Percentiles rank a stretch among this genome's conserved stretches.
Conservation (phyloP, 1,140 invertebrate species). For the Drosophila nannoptera region DNA sequence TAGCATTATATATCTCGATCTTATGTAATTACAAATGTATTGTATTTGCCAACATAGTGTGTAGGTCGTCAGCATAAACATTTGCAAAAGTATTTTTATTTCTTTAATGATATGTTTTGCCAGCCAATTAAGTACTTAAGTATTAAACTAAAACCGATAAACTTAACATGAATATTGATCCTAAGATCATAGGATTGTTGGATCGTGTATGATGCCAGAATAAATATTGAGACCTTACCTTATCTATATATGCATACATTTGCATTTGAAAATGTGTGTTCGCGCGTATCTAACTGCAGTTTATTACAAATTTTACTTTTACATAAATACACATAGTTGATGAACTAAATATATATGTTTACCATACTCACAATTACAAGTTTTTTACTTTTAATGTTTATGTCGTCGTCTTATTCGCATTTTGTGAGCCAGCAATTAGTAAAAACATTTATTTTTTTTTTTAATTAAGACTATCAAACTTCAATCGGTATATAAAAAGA, state of each 20-base stretch:
- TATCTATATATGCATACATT: constrained; percentile 22
- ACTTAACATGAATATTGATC: not conserved
- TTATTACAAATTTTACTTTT: constrained; percentile 31
- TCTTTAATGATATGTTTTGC: constrained; percentile 51
- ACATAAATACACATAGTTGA: constrained; percentile 45
- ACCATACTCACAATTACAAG: constrained; percentile 19
- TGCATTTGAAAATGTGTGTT: constrained; percentile 4
- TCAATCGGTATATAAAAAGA: no score
- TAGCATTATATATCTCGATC: constrained; percentile 32
- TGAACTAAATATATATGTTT: constrained; percentile 19
- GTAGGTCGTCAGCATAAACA: constrained; percentile 25
- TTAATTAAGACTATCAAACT: no score
- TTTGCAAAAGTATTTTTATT: constrained; percentile 68
- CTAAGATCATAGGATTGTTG: not conserved
- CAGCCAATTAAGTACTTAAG: constrained; percentile 73
- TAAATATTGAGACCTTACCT: constrained; percentile 1
- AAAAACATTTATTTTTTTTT: no score
- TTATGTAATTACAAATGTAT: constrained; percentile 34
- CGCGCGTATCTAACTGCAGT: constrained; percentile 24
- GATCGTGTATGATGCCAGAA: not conserved
- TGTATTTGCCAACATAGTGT: constrained; percentile 57
- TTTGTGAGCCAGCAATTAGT: no score
- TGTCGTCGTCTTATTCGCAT: no score
- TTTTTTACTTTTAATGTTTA: not conserved
- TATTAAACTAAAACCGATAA: constrained; percentile 25